A percentile compares a stretch with the other conserved stretches of the same genome.
These are phyloP conservation scores for Pangasianodon hypophthalmus DNA, from an alignment of 2,113 vertebrate species.

Conservation along the genomic window DNA sequence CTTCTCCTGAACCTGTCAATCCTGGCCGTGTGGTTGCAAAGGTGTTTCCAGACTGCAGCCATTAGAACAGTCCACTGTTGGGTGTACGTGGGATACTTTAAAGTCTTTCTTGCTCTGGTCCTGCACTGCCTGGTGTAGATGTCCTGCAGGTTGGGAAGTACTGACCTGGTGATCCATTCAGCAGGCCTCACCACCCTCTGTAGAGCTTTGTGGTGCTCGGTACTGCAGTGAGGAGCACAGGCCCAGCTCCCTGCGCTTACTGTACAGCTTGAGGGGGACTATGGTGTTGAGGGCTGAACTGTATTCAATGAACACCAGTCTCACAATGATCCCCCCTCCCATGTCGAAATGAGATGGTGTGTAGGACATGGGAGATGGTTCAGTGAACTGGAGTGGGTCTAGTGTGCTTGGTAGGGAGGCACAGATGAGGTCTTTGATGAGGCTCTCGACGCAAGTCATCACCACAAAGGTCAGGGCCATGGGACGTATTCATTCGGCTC, in stretches of 20 bases:
- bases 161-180: too few species aligned
- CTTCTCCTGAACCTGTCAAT: neutral
- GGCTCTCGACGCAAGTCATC: neutral
- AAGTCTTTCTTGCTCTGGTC: too few species aligned
- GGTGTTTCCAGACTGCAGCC: neutral
- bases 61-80: too few species aligned
- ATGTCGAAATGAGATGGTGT: too few species aligned
- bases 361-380: neutral
- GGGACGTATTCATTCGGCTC: neutral
- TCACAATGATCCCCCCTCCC: neutral
- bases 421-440: neutral
- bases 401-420: neutral
- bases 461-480: neutral
- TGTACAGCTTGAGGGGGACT: neutral
- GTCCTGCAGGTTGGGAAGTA: too few species aligned
- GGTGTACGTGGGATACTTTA: too few species aligned
- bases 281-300: neutral
- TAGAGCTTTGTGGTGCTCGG: too few species aligned
- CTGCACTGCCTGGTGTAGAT: too few species aligned
- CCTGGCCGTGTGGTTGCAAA: neutral
- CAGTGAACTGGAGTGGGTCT: neutral
- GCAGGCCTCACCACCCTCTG: too few species aligned
- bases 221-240: neutral
- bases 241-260: neutral
- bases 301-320: neutral